These are phyloP conservation scores for Clarias pachynema DNA, from an alignment of 2,797 vertebrate genomes.

Conservation along the genomic window DNA sequence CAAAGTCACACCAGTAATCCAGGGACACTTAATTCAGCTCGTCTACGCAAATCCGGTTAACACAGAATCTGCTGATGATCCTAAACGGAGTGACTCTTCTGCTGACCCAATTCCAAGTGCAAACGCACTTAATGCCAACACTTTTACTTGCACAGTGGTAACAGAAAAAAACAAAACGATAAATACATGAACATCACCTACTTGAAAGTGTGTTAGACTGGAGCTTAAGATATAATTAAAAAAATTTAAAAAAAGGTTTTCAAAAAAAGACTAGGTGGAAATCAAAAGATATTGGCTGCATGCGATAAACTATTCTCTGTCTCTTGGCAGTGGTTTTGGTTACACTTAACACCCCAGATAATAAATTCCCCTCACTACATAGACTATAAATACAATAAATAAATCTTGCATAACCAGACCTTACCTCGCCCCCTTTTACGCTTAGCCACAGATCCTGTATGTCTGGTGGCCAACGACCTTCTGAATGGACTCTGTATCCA, in stretches of 20 bases:
- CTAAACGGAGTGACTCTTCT: slow-evolving; percentile 77
- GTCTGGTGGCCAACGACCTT: slow-evolving; percentile 65
- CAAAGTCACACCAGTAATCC: slow-evolving; percentile 87
- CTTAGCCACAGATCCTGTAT: slow-evolving; percentile 58
- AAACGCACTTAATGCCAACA: slow-evolving; percentile 65
- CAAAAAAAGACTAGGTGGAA: neutral
- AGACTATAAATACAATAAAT: neutral
- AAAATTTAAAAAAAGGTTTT: no score
- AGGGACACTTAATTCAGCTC: slow-evolving; percentile 82
- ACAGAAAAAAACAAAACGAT: neutral
- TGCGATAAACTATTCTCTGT: neutral
- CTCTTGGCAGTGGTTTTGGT: neutral
- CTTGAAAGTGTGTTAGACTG: neutral
- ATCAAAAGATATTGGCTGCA: no score
- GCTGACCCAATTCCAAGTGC: slow-evolving; percentile 79
- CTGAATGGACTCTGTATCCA: slow-evolving; percentile 72
- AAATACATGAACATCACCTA: neutral
- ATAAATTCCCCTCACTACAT: neutral
- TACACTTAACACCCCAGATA: neutral
- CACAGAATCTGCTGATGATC: slow-evolving; percentile 86
- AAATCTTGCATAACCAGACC: neutral
- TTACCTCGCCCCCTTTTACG: slow-evolving; percentile 65
- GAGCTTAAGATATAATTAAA: neutral
- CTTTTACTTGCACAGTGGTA: slow-evolving; percentile 61
- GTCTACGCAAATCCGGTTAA: slow-evolving; percentile 90